phyloP scores from a whole-genome alignment of 2,113 vertebrate species.

The Tyto alba region DNA sequence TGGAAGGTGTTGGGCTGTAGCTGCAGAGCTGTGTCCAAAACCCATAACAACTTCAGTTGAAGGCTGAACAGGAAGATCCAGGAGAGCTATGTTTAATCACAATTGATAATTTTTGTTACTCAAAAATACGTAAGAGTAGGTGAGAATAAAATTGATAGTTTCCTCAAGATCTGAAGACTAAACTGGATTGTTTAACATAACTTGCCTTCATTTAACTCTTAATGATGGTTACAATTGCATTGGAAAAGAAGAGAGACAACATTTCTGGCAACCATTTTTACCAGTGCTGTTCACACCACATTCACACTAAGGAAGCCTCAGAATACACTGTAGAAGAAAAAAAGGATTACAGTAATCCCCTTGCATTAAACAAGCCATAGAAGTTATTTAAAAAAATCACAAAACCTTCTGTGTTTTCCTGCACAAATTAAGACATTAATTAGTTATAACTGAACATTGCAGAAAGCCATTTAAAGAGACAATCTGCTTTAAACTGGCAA shows the following conservation, averaged over 20 bases:
- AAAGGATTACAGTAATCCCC: not conserved
- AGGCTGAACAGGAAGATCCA: slow-evolving; percentile 81
- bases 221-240: not conserved
- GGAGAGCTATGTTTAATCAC: slow-evolving; percentile 72
- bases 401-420: not conserved
- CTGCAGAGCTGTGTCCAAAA: slow-evolving; percentile 79
- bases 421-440: not conserved
- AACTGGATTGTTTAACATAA: not conserved
- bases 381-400: not conserved
- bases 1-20: slow-evolving; percentile 82
- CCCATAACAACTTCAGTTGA: slow-evolving; percentile 86
- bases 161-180: not conserved
- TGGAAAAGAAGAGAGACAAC: not conserved
- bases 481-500: not conserved
- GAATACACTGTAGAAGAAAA: not conserved
- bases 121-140: not conserved
- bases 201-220: not conserved
- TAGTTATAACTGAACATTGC: not conserved
- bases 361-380: not conserved
- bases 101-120: slow-evolving; percentile 38
- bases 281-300: not conserved
- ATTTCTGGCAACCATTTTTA: not conserved
- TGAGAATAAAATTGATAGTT: not conserved
- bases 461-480: not conserved
- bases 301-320: not conserved